phyloP scores from a whole-genome alignment of 1,140 invertebrate genomes.

The Neodiprion virginianus region DNA sequence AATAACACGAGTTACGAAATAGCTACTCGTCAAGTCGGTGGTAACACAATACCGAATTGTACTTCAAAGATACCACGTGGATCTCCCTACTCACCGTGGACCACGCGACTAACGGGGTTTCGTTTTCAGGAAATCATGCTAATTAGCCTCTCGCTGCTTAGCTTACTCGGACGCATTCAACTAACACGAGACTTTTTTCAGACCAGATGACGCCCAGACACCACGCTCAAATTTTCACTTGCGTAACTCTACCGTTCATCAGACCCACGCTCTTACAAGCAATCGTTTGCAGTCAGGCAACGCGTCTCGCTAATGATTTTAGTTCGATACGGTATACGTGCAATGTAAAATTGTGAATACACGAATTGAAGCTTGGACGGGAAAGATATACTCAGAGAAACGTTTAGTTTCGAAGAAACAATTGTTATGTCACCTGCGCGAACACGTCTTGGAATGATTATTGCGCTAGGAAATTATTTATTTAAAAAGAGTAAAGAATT shows the following conservation, averaged over 20 bases:
- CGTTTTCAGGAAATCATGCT: slow-evolving; percentile 4
- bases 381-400: no score
- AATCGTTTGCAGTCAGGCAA: no score
- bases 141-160: not conserved
- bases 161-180: not conserved
- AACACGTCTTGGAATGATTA: no score
- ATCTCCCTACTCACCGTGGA: not conserved
- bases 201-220: not conserved
- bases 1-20: not conserved
- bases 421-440: not conserved
- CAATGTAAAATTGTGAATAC: no score
- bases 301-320: no score
- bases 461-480: no score
- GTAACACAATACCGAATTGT: not conserved
- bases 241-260: not conserved
- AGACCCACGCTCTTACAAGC: not conserved
- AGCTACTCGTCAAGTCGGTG: not conserved
- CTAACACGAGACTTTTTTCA: not conserved
- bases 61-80: not conserved
- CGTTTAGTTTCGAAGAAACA: not conserved
- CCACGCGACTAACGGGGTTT: not conserved
- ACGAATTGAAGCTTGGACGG: no score
- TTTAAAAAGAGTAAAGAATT: no score
- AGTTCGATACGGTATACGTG: no score
- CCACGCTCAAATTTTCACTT: not conserved